These are phyloP conservation scores for Zaprionus camerounensis DNA, from an alignment of 1,140 invertebrate species.

Conservation along the genomic window DNA sequence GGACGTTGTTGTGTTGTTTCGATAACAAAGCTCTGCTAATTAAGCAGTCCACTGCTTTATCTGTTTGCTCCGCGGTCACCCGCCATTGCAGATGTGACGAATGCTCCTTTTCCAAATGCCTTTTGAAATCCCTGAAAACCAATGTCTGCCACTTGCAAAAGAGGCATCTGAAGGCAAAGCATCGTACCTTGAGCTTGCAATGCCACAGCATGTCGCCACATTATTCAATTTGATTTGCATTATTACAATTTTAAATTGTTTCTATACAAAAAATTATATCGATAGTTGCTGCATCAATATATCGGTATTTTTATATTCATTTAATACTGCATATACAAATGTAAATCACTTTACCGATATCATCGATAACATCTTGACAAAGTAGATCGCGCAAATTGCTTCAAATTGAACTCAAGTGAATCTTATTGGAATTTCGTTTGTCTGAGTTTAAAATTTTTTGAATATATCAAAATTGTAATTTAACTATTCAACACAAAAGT, in stretches of 20 bases:
- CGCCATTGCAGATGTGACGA: constrained; percentile 12
- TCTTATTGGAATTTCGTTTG: neutral
- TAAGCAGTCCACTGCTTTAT: no score
- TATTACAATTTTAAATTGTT: neutral
- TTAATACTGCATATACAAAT: neutral
- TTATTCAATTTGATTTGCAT: constrained; percentile 23
- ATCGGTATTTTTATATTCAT: neutral
- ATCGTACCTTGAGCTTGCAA: constrained; percentile 2
- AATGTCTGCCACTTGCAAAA: constrained; percentile 25
- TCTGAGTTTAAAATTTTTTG: neutral
- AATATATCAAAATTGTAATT: neutral
- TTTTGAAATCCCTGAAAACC: constrained; percentile 42
- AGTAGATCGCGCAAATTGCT: neutral
- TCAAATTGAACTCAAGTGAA: neutral
- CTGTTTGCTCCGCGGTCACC: no score
- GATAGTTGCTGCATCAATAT: neutral
- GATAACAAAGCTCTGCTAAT: no score
- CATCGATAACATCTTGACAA: neutral
- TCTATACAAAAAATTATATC: neutral
- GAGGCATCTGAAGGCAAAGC: constrained; percentile 48
- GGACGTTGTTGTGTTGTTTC: no score
- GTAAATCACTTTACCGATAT: neutral
- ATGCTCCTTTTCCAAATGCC: constrained; percentile 34
- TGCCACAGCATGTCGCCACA: constrained; percentile 54
- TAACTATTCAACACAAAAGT: neutral